Evolutionary conservation across 1,140 invertebrate genomes (phyloP).

Genomic region (Colletes latitarsis): DNA sequence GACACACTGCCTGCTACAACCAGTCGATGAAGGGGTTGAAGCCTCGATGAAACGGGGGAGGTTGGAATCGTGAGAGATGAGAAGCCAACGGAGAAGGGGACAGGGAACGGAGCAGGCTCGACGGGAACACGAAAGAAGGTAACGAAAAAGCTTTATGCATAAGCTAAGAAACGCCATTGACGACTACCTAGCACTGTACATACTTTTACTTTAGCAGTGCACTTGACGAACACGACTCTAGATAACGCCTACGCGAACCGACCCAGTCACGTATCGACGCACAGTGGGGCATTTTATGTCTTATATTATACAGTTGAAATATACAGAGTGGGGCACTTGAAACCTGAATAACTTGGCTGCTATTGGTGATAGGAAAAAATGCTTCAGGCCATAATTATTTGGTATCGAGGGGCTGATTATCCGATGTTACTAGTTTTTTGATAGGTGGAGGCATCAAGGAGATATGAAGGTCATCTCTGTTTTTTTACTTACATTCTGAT

Average conservation of each 20-base stretch:
- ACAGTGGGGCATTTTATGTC: too few species aligned
- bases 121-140: slow-evolving; percentile 51
- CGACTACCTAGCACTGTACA: slow-evolving; percentile 54
- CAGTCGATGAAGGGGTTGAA: slow-evolving; percentile 65
- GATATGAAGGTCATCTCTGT: too few species aligned
- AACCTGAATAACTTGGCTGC: too few species aligned
- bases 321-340: too few species aligned
- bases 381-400: too few species aligned
- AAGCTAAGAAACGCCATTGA: slow-evolving; percentile 80
- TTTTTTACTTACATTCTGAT: too few species aligned
- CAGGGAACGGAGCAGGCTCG: slow-evolving; percentile 46
- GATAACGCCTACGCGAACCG: slow-evolving; percentile 45
- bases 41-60: slow-evolving; percentile 60
- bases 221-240: slow-evolving; percentile 71
- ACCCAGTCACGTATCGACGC: slow-evolving; percentile 54
- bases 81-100: slow-evolving; percentile 47
- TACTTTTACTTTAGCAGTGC: slow-evolving; percentile 66
- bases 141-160: slow-evolving; percentile 78
- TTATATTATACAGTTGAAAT: too few species aligned
- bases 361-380: too few species aligned
- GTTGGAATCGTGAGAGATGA: slow-evolving; percentile 63
- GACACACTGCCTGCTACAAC: slow-evolving; percentile 54
- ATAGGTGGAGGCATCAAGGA: too few species aligned
- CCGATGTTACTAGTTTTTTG: too few species aligned
- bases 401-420: too few species aligned